These are phyloP conservation scores for Drosophila funebris DNA, from an alignment of 1,140 invertebrate genomes.

Conservation along the genomic window DNA sequence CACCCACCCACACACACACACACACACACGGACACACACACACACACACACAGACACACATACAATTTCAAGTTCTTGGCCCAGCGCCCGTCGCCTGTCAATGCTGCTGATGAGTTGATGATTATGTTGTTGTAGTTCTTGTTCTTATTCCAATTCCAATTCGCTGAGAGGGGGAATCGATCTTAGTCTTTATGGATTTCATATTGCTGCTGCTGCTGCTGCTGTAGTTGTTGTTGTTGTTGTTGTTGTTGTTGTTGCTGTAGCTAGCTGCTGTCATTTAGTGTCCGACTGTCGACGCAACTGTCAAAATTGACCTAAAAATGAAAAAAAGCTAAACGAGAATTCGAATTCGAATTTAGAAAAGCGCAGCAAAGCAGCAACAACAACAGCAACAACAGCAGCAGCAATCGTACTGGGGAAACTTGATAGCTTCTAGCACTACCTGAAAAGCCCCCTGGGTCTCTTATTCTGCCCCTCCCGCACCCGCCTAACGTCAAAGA, in stretches of 20 bases:
- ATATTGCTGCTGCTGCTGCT: not conserved
- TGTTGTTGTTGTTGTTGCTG: slow-evolving; percentile 17
- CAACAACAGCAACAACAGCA: slow-evolving; percentile 8
- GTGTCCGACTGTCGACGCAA: slow-evolving; percentile 61
- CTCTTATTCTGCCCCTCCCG: not conserved
- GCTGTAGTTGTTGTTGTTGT: slow-evolving; percentile 1
- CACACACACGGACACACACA: slow-evolving; percentile 2
- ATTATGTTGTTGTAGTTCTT: slow-evolving; percentile 6
- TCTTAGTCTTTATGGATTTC: slow-evolving; percentile 41
- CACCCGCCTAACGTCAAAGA: not conserved
- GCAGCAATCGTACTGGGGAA: slow-evolving; percentile 18
- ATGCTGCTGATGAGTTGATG: slow-evolving; percentile 3
- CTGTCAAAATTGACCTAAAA: slow-evolving; percentile 81
- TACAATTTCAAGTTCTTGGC: slow-evolving; percentile 74
- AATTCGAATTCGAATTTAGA: slow-evolving; percentile 42
- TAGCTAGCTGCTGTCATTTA: slow-evolving; percentile 59
- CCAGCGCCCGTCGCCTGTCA: slow-evolving; percentile 67
- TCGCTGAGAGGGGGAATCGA: slow-evolving; percentile 39
- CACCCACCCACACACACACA: slow-evolving; percentile 11
- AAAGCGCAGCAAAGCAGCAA: slow-evolving; percentile 45
- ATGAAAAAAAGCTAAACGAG: slow-evolving; percentile 42
- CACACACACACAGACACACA: slow-evolving; percentile 21
- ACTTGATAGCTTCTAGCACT: slow-evolving; percentile 56
- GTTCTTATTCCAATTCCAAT: slow-evolving; percentile 4
- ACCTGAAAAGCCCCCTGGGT: not conserved